Evolutionary conservation across 2,888 invertebrate genomes (phyloP), one percentile per base, ranked within the genome.

Genomic region (Parascotia fuliginaria): DNA sequence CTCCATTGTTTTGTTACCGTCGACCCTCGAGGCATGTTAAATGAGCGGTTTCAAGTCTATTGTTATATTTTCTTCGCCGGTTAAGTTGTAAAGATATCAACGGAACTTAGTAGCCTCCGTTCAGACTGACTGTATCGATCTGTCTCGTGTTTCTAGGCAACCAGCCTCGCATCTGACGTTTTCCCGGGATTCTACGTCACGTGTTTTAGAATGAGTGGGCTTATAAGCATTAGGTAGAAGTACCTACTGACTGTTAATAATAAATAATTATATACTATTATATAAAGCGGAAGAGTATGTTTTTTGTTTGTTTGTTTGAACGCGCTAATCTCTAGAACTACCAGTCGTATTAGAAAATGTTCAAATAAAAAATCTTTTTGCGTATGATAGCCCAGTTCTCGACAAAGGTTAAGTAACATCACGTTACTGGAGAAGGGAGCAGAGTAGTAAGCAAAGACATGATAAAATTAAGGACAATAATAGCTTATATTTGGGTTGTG

Each of bases 1-100:
- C 61, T 52, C 60, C 63, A 75, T 78, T 75, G 79, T 76, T 69
- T 76, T 59, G 55, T 40, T 66, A 74, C 57, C 72, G 69, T 70
- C 68, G 72, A 75, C 68, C 72, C 60, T 60, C 63, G 41, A 55
- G 63, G 62, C 60, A 54, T 19, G 38, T 62, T 70, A 66, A 76
- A 70, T 67, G 62, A 71, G 62, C 65, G 53, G 57, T 65, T 73
- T 73, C 65, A 60, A 64, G 62, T 66, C 63, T 73, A 70, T 73
- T 73, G 67, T 75, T 64, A 65, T 42, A 65, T 65, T 70, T 70
- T 57, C 60, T 67, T 42, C 61, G 65, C 43, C 44, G 51, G 52
- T 53, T 55, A 39, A 15, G 50, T 55, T 55, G 55, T 60, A 57
- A 57, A 44, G 56, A 55, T 62, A 63, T 48, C 41, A 50, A 49